Percentiles rank a stretch among this genome's conserved stretches.
phyloP scores from a whole-genome alignment of 2,888 invertebrate genomes.

The Melinaea menophilus region DNA sequence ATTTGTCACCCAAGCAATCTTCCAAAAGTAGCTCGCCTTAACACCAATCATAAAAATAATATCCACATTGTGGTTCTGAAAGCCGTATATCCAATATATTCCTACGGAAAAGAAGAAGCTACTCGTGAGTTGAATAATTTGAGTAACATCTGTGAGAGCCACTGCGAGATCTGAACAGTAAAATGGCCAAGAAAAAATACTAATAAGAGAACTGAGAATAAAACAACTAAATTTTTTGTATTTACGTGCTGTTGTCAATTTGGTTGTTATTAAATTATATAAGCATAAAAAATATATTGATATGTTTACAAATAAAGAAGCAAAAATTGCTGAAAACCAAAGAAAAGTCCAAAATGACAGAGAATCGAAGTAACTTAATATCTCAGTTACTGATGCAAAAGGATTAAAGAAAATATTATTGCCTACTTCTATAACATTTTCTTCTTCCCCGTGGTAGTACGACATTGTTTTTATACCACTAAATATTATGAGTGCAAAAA shows the following conservation, averaged over 20 bases:
- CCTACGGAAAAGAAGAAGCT: slow-evolving; percentile 55
- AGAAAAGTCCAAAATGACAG: slow-evolving; percentile 53
- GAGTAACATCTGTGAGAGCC: slow-evolving; percentile 48
- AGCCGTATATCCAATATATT: slow-evolving; percentile 66
- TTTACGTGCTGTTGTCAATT: slow-evolving; percentile 33
- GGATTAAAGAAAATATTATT: slow-evolving; percentile 46
- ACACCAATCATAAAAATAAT: slow-evolving; percentile 71
- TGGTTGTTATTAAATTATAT: slow-evolving; percentile 41
- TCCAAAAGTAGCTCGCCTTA: slow-evolving; percentile 62
- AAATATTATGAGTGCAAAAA: slow-evolving; percentile 51
- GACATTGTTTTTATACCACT: slow-evolving; percentile 64
- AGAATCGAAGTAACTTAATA: slow-evolving; percentile 57
- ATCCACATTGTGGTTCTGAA: slow-evolving; percentile 58
- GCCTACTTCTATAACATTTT: slow-evolving; percentile 57
- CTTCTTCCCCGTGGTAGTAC: slow-evolving; percentile 64
- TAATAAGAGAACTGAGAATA: slow-evolving; percentile 40
- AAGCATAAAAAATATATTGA: slow-evolving; percentile 56
- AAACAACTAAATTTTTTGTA: slow-evolving; percentile 43
- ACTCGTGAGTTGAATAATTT: slow-evolving; percentile 54
- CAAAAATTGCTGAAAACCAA: slow-evolving; percentile 57
- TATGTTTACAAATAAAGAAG: slow-evolving; percentile 52
- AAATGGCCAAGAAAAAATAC: slow-evolving; percentile 52
- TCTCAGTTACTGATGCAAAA: slow-evolving; percentile 59
- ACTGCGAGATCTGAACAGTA: slow-evolving; percentile 59
- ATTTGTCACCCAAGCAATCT: slow-evolving; percentile 55